Evolutionary conservation across 1,140 invertebrate genomes (phyloP).

Genomic region (Drosophila eugracilis): DNA sequence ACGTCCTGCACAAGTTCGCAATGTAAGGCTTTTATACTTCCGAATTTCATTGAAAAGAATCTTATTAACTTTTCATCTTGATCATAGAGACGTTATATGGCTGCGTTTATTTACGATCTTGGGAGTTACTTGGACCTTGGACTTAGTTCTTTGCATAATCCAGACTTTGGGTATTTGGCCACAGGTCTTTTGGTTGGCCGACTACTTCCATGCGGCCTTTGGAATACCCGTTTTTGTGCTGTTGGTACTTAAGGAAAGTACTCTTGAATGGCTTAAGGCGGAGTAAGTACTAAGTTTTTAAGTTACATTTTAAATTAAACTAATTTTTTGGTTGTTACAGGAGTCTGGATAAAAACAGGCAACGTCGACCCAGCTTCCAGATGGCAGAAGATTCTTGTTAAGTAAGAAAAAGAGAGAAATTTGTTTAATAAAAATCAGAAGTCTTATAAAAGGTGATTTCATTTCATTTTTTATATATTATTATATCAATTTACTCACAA

Average conservation of each 20-base stretch:
- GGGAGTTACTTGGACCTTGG: not conserved
- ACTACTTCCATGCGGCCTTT: not conserved
- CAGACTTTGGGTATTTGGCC: not conserved
- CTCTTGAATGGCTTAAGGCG: not conserved
- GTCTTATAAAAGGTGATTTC: no score
- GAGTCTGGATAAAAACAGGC: no score
- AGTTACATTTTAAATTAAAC: not conserved
- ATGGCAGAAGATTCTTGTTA: not conserved
- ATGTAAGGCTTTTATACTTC: not conserved
- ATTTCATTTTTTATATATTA: no score
- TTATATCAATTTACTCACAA: no score
- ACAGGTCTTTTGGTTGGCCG: not conserved
- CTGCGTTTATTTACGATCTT: not conserved
- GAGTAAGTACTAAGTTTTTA: not conserved
- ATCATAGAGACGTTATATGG: not conserved
- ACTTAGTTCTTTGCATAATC: not conserved
- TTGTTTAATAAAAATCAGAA: no score
- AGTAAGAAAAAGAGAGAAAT: not conserved
- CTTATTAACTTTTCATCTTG: not conserved
- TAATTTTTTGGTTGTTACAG: not conserved
- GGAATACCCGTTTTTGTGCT: not conserved
- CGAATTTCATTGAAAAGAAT: not conserved
- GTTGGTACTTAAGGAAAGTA: not conserved
- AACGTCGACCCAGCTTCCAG: rapidly evolving
- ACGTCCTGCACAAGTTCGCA: not conserved